These are phyloP conservation scores for Drosophila sucinea DNA, from an alignment of 1,140 invertebrate genomes.

Conservation along the genomic window DNA sequence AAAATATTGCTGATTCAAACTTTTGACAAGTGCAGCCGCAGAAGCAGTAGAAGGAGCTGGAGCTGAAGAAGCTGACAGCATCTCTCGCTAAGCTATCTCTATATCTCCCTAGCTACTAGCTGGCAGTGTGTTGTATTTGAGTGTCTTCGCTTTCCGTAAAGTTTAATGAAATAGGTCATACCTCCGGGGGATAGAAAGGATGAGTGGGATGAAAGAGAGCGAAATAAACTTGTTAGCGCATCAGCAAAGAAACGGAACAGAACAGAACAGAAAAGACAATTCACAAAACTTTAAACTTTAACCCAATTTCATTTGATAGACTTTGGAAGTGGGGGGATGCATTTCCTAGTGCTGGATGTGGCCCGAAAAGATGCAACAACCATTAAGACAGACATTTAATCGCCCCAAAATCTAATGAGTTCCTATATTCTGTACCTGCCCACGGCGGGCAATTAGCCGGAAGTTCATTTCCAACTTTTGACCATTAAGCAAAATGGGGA, in stretches of 20 bases:
- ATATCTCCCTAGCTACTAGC: background rate
- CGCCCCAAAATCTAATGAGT: slow-evolving; percentile 50
- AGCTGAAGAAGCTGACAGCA: background rate
- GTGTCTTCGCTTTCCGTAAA: slow-evolving; percentile 51
- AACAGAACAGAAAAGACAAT: slow-evolving; percentile 18
- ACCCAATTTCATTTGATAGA: slow-evolving; percentile 9
- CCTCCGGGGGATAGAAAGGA: slow-evolving; percentile 22
- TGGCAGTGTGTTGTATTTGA: slow-evolving; percentile 15
- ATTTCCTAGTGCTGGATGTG: background rate
- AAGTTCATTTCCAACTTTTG: slow-evolving; percentile 19
- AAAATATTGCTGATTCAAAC: background rate
- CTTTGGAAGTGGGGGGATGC: background rate
- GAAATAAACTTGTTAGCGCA: slow-evolving; percentile 58
- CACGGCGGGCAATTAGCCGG: slow-evolving; percentile 31
- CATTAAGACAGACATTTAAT: slow-evolving; percentile 18
- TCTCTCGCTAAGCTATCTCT: slow-evolving; percentile 4
- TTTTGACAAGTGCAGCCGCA: slow-evolving; percentile 1
- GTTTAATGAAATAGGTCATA: slow-evolving; percentile 65
- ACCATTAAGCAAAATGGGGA: background rate
- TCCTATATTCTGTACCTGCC: slow-evolving; percentile 24
- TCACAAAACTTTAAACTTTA: slow-evolving; percentile 15
- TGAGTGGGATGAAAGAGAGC: slow-evolving; percentile 6
- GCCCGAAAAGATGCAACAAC: background rate
- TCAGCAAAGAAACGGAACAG: slow-evolving; percentile 26
- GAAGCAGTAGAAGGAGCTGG: too few relatives aligned